Percentiles rank a stretch among this genome's conserved stretches.
phyloP scores from a whole-genome alignment of 2,797 vertebrate genomes.

The Amblyraja radiata region DNA sequence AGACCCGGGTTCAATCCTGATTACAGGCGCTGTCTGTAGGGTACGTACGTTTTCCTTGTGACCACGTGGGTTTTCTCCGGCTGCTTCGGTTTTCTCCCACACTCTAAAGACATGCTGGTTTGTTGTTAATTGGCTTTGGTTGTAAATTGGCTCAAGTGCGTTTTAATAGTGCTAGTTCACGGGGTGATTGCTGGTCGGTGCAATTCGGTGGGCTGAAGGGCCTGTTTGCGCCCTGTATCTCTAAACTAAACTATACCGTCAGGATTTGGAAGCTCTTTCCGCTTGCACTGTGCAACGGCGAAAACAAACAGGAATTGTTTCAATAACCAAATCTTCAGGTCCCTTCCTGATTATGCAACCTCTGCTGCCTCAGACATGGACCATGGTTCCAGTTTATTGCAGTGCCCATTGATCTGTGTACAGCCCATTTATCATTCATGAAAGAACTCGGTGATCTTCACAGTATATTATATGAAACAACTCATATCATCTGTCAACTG shows the following conservation, averaged over 20 bases:
- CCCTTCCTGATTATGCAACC: slow-evolving; percentile 45
- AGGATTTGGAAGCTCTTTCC: slow-evolving; percentile 57
- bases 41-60: no score
- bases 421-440: slow-evolving; percentile 84
- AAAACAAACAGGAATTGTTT: slow-evolving; percentile 56
- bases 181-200: no score
- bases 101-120: no score
- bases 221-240: no score
- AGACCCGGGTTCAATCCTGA: no score
- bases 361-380: slow-evolving; percentile 55
- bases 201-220: no score
- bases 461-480: slow-evolving; percentile 88
- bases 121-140: no score
- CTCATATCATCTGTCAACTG: slow-evolving; percentile 81
- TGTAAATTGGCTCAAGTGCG: no score
- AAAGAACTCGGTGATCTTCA: slow-evolving; percentile 84
- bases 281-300: slow-evolving; percentile 52
- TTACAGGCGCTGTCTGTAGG: no score
- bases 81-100: no score
- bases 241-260: slow-evolving; percentile 39
- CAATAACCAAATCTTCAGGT: slow-evolving; percentile 57
- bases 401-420: slow-evolving; percentile 78
- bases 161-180: no score
- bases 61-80: no score
- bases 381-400: slow-evolving; percentile 65